phyloP scores from a whole-genome alignment of 2,113 vertebrate species.

The Chionomys nivalis region DNA sequence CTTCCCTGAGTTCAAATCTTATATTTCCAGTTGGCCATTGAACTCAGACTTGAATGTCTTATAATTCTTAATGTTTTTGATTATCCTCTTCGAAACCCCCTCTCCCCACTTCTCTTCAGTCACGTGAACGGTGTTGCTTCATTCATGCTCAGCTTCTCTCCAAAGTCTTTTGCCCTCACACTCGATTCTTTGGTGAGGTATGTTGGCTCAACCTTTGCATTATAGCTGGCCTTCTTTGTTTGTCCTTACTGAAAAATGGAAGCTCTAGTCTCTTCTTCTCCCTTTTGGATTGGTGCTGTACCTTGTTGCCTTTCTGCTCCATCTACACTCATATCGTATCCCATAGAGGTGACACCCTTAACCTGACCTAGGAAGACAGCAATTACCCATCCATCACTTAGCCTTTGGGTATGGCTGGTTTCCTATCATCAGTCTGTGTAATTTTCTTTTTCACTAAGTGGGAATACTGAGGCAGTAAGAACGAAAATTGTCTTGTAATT shows the following conservation, averaged over 20 bases:
- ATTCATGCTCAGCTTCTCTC: accelerated
- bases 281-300: too few species aligned
- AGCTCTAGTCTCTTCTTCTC: background rate
- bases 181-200: background rate
- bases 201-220: background rate
- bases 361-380: background rate
- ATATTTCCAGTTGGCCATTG: background rate
- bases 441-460: background rate
- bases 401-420: background rate
- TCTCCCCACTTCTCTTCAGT: background rate
- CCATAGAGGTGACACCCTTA: background rate
- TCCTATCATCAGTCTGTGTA: background rate
- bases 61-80: background rate
- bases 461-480: background rate
- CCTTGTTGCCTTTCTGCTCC: too few species aligned
- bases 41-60: background rate
- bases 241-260: background rate
- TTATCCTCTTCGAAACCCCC: background rate
- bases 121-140: background rate
- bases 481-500: background rate
- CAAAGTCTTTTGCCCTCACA: background rate
- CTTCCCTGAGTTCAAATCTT: background rate
- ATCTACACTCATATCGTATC: accelerated
- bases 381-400: background rate
- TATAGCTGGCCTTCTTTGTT: background rate